Percentiles rank a stretch among this genome's conserved stretches.
Evolutionary conservation across 2,888 invertebrate species (phyloP).

Genomic region (Gibbula magus): DNA sequence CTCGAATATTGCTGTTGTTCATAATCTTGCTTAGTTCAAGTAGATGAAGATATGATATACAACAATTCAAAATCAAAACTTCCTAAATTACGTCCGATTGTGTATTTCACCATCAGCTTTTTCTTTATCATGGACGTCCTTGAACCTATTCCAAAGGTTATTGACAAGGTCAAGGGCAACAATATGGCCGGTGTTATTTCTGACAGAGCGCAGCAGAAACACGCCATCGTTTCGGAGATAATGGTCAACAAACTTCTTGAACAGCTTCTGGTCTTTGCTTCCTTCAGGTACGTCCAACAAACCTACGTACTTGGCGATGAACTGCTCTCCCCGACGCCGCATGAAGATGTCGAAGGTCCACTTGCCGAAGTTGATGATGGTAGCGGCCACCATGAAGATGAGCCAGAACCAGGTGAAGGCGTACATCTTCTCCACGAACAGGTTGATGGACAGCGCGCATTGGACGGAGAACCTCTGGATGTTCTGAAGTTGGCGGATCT

Average conservation of each 20-base stretch:
- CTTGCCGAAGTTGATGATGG: slow-evolving; percentile 38
- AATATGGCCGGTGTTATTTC: slow-evolving; percentile 65
- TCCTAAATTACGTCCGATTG: too few relatives aligned
- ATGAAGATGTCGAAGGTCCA: slow-evolving; percentile 43
- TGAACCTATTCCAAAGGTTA: slow-evolving; percentile 62
- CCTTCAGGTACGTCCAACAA: slow-evolving; percentile 52
- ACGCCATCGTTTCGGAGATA: slow-evolving; percentile 68
- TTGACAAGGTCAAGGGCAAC: slow-evolving; percentile 64
- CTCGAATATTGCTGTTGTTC: too few relatives aligned
- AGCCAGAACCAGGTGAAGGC: slow-evolving; percentile 70
- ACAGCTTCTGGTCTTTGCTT: slow-evolving; percentile 59
- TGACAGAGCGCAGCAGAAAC: slow-evolving; percentile 63
- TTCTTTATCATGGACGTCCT: slow-evolving; percentile 34
- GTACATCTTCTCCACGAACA: slow-evolving; percentile 70
- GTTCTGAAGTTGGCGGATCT: slow-evolving; percentile 67
- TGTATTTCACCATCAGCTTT: slow-evolving; percentile 1
- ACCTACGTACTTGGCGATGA: slow-evolving; percentile 61
- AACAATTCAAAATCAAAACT: too few relatives aligned
- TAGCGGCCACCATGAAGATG: slow-evolving; percentile 51
- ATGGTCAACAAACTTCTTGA: slow-evolving; percentile 60
- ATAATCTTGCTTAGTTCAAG: too few relatives aligned
- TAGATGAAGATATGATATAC: too few relatives aligned
- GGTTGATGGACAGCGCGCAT: slow-evolving; percentile 67
- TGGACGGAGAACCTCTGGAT: slow-evolving; percentile 64
- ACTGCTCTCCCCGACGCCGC: slow-evolving; percentile 50